Evolutionary conservation across 2,113 vertebrate species (phyloP).

Genomic region (Desmodus rotundus): DNA sequence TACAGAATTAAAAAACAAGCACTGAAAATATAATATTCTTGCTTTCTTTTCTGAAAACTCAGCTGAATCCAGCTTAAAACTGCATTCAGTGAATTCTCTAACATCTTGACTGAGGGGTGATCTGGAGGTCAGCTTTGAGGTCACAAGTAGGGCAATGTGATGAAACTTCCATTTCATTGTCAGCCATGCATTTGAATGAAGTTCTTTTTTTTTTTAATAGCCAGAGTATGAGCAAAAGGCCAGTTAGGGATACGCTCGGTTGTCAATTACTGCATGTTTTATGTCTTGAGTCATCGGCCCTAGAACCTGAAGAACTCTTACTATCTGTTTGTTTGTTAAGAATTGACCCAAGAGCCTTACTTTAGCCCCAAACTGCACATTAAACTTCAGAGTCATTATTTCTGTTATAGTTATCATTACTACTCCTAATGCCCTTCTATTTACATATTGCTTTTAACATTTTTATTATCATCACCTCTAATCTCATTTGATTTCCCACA

Average conservation of each 20-base stretch:
- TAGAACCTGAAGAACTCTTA: constrained; percentile 46
- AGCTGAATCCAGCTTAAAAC: constrained; percentile 68
- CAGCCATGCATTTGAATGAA: constrained; percentile 66
- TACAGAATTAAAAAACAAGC: constrained; percentile 47
- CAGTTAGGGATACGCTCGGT: constrained; percentile 43
- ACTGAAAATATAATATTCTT: constrained; percentile 8
- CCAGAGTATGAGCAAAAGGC: constrained; percentile 41
- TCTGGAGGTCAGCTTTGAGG: constrained; percentile 72
- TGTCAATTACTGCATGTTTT: constrained; percentile 60
- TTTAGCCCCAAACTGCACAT: background rate
- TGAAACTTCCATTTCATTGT: constrained; percentile 64
- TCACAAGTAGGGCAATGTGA: constrained; percentile 68
- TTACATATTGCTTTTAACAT: constrained; percentile 47
- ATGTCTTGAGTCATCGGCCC: constrained; percentile 49
- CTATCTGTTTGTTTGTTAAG: constrained; percentile 38
- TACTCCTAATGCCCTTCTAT: background rate
- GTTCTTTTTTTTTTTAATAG: constrained; percentile 40
- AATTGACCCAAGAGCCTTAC: constrained; percentile 41
- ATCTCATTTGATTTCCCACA: constrained; percentile 39
- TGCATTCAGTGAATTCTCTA: constrained; percentile 70
- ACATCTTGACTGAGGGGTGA: constrained; percentile 61
- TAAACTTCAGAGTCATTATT: constrained; percentile 6
- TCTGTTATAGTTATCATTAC: constrained; percentile 10
- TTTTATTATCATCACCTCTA: constrained; percentile 40
- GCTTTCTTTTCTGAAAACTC: constrained; percentile 61